Base-by-base conservation (phyloP, 1,140 invertebrate genomes). In the Catajapyx aquilonaris region DNA sequence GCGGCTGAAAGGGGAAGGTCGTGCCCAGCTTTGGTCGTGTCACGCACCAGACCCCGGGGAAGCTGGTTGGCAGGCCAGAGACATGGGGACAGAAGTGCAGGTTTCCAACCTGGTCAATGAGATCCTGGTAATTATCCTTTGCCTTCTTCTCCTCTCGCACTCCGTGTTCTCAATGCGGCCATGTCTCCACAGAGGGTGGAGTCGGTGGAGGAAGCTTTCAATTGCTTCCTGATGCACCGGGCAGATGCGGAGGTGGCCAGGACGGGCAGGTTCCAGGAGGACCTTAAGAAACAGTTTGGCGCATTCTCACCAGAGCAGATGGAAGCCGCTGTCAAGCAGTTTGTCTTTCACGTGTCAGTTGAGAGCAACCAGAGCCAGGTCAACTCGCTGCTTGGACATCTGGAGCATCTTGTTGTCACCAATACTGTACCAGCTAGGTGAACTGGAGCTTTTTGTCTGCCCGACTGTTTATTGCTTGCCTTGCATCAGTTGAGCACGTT, bases 131-230 rank as follows among this genome's bases (percentile, higher is more conserved):
- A 65, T 60, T 60, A 40, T 39, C 19, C n/a, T n/a, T n/a, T n/a
- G n/a, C n/a, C n/a, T n/a, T n/a, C n/a, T n/a, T n/a, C n/a, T n/a
- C n/a, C n/a, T n/a, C n/a, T n/a, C n/a, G n/a, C n/a, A n/a, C n/a
- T n/a, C n/a, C n/a, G n/a, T n/a, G n/a, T n/a, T n/a, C n/a, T n/a
- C n/a, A n/a, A n/a, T n/a, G n/a, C n/a, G n/a, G n/a, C n/a, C n/a
- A n/a, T n/a, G n/a, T 28, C 23, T 28, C 13, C 23, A 7, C 49
- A 84, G 75, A 71, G 68, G 57, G 75, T 81, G 2, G 80, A 87
- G 51, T 62, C 70, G 2, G 73, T 87, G 31, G 81, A 87, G 51
- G 81, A 85, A 57, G 78, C 78, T 1, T 88, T 90, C 47, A 78
- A 76, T 54, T 80, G 76, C 47, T 81, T 80, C 48, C 61, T 87